Percentiles rank a stretch among this genome's conserved stretches.
phyloP scores from a whole-genome alignment of 2,888 invertebrate genomes.

The Mesoligia furuncula region DNA sequence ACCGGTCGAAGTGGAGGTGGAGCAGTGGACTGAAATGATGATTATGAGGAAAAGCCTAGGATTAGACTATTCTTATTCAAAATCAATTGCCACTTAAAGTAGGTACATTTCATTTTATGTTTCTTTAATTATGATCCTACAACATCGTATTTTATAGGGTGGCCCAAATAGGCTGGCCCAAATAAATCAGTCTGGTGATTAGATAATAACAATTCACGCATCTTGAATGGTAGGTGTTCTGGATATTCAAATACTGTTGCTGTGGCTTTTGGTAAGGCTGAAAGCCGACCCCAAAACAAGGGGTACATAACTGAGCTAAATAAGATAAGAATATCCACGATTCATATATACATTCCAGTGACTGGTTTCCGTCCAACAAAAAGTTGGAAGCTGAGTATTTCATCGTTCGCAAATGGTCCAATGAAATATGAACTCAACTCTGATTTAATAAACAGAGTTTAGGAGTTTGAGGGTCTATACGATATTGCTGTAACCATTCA shows the following conservation, averaged over 20 bases:
- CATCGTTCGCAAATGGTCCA: background rate
- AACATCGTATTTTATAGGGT: background rate
- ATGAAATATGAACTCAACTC: constrained; percentile 13
- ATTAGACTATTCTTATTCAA: background rate
- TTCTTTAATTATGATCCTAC: no score
- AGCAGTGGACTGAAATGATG: no score
- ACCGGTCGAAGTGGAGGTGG: no score
- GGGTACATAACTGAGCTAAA: background rate
- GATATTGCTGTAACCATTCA: background rate
- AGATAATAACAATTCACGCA: background rate
- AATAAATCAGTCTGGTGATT: background rate
- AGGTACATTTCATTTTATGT: no score
- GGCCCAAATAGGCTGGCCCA: background rate
- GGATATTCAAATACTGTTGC: background rate
- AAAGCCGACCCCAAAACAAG: background rate
- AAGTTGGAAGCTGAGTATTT: constrained; percentile 10
- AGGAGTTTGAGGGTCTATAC: background rate
- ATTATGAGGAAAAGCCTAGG: background rate
- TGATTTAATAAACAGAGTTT: background rate
- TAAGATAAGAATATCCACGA: background rate
- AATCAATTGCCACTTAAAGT: background rate
- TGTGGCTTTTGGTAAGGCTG: background rate
- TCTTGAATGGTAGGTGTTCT: background rate
- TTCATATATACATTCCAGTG: background rate
- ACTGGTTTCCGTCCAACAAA: constrained; percentile 7